Conservation (phyloP, 2,888 invertebrate genomes). For the Rotaria macrura region DNA sequence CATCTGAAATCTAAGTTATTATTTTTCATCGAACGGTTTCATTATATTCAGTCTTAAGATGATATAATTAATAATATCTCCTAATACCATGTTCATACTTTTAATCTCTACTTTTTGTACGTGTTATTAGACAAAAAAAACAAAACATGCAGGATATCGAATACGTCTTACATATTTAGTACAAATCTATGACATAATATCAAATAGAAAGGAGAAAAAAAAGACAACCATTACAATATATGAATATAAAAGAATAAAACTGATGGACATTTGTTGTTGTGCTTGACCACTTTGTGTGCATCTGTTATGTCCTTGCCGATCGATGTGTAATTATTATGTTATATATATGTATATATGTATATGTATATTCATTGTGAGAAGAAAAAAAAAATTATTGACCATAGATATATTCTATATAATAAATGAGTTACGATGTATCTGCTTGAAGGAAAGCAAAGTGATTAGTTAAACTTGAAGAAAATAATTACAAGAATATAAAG, state of each 20-base stretch:
- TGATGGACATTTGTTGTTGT: neutral
- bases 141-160: neutral
- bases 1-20: neutral
- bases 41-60: no score
- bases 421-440: neutral
- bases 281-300: neutral
- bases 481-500: neutral
- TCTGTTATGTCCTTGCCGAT: neutral
- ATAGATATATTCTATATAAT: neutral
- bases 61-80: neutral
- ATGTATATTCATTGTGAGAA: neutral
- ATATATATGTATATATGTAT: neutral
- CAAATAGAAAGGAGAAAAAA: neutral
- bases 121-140: neutral
- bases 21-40: neutral
- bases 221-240: neutral
- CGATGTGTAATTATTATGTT: no score
- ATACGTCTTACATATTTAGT: neutral
- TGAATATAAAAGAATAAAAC: neutral
- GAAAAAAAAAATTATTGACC: neutral
- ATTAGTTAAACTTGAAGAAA: neutral
- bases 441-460: neutral
- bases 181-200: neutral
- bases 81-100: neutral
- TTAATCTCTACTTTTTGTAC: neutral